Base-by-base conservation (phyloP, 2,113 vertebrate genomes). In the Platichthys stellatus region DNA sequence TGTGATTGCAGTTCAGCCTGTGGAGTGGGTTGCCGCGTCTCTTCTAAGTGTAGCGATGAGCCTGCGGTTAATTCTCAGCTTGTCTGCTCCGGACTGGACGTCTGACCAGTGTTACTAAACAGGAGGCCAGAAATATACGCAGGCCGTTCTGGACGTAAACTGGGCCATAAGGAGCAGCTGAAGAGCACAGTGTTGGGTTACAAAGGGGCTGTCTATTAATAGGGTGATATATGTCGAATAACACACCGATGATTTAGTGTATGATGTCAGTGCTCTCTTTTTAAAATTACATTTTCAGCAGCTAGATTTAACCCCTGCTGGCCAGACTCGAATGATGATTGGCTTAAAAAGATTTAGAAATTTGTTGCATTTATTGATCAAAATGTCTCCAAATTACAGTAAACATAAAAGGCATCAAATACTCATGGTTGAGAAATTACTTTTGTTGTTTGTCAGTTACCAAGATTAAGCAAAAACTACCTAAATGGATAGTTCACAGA, bases 121-220 rank as follows among this genome's bases (percentile, higher is more conserved):
- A 68, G 23, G 72, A 49, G 40, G 72, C 79, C 88, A 91, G 83
- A 92, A 86, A 92, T 84, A 92, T 47, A 83, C 62, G 2, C 63
- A 62, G 78, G 69, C 76, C 61, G 38, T 82, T 63, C 63, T 80
- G 86, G 18, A 75, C 85, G 79, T 83, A 61, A 86, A 64, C 66
- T 59, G 64, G 60, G 64, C 75, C 70, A 68, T 35, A 59, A 53
- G 63, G 62, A 72, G 73, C 82, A 87, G 86, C 90, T 89, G 81
- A 71, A 66, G 43, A 56, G 69, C 61, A 28, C 24, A 28, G 87
- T 63, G 73, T 92, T 75, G 60, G 40, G 63, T 92, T 92, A 87
- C 92, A 86, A 67, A 81, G 62, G 47, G 74, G 61, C 6, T 23
- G 57, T 86, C 66, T 88, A 92, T 90, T 90, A 87, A 88, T 87